Percentiles rank a stretch among this genome's conserved stretches.
phyloP scores from a whole-genome alignment of 2,888 invertebrate genomes.

The Chrysolina oricalcia region DNA sequence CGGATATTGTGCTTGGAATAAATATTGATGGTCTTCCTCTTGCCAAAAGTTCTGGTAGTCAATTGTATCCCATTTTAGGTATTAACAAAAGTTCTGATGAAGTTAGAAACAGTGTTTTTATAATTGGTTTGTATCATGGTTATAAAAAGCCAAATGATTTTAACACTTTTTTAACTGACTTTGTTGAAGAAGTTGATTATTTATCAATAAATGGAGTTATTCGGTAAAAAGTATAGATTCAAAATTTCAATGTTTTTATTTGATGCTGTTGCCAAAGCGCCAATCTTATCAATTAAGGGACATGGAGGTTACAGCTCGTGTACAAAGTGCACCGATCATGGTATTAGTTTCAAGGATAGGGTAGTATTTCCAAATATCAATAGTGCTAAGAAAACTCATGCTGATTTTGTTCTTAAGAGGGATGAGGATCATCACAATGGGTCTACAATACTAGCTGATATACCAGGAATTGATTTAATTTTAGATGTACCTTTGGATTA shows the following conservation, averaged over 20 bases:
- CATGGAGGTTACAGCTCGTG: not conserved
- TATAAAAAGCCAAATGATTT: not conserved
- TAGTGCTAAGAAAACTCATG: not conserved
- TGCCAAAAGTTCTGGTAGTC: not conserved
- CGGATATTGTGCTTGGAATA: not conserved
- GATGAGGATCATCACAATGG: not conserved
- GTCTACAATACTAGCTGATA: not conserved
- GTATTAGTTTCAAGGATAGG: not conserved
- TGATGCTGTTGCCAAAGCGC: not conserved
- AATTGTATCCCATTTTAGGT: not conserved
- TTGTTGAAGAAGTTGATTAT: not conserved
- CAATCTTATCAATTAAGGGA: not conserved
- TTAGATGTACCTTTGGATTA: not conserved
- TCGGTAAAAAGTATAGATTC: not conserved
- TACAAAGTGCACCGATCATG: conserved; percentile 1
- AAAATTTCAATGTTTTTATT: not conserved
- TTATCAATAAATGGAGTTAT: not conserved
- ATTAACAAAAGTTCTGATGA: not conserved
- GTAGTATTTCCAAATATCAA: not conserved
- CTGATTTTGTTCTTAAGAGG: not conserved
- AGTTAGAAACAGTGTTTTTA: too few relatives aligned
- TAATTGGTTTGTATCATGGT: conserved; percentile 1
- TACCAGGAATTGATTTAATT: not conserved
- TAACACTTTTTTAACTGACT: not conserved
- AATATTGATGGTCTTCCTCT: conserved; percentile 1